Percentiles rank a stretch among this genome's conserved stretches.
Conservation (phyloP, 2,113 vertebrate genomes). For the Protobothrops mucrosquamatus region DNA sequence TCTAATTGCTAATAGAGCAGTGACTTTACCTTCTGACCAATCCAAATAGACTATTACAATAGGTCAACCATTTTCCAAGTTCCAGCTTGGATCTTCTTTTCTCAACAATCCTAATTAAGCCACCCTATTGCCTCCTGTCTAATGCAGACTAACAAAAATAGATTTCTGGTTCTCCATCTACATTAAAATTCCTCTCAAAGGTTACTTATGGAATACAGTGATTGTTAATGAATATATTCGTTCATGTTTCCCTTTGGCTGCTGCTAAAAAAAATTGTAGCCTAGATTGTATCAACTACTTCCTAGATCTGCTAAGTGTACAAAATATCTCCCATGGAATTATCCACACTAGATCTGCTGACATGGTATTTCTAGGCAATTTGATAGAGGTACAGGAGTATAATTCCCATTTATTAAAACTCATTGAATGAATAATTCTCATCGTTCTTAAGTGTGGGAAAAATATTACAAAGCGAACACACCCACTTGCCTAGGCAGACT, state of each 20-base stretch:
- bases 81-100: neutral
- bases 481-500: neutral
- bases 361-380: neutral
- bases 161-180: neutral
- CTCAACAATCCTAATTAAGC: neutral
- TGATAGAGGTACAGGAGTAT: neutral
- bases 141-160: neutral
- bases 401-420: slow-evolving; percentile 3
- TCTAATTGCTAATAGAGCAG: neutral
- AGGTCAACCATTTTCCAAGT: neutral
- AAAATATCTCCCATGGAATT: neutral
- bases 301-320: neutral
- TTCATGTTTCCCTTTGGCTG: neutral
- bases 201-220: neutral
- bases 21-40: neutral
- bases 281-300: neutral
- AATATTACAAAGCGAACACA: neutral
- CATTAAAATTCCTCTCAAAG: neutral
- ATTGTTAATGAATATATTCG: neutral
- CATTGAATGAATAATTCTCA: neutral
- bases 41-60: neutral
- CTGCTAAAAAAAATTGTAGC: slow-evolving; percentile 1
- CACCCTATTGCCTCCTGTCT: neutral
- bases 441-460: neutral
- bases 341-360: neutral